Evolutionary conservation across 2,797 vertebrate genomes (phyloP).

Genomic region (Myripristis jacobus): DNA sequence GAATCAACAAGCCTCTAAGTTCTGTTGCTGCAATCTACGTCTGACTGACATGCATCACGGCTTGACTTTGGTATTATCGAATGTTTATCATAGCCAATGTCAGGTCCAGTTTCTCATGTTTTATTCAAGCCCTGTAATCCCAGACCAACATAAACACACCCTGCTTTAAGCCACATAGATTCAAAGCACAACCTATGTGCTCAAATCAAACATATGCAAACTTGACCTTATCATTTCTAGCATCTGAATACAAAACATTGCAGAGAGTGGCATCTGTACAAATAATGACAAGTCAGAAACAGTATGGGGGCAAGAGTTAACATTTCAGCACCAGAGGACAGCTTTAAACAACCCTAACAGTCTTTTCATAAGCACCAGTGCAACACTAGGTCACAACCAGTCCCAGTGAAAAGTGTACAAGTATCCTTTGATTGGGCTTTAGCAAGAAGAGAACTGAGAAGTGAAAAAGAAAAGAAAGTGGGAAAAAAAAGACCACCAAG

Average conservation of each 20-base stretch:
- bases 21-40: neutral
- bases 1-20: neutral
- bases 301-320: neutral
- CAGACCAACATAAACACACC: slow-evolving; percentile 8
- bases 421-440: neutral
- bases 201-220: slow-evolving; percentile 27
- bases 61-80: neutral
- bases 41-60: neutral
- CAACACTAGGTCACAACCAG: neutral
- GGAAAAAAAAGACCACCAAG: neutral
- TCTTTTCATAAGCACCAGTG: neutral
- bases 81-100: slow-evolving; percentile 5
- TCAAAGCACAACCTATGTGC: neutral
- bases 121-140: slow-evolving; percentile 12
- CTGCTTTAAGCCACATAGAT: slow-evolving; percentile 3
- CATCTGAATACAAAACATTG: neutral
- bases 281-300: slow-evolving; percentile 8
- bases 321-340: neutral
- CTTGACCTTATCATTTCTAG: neutral
- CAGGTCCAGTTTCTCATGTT: slow-evolving; percentile 15
- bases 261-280: neutral
- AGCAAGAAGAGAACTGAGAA: no score
- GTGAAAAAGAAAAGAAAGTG: neutral
- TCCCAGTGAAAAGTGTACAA: neutral
- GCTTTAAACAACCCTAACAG: neutral